Evolutionary conservation across 1,140 invertebrate species (phyloP).

Genomic region (Prorops nasuta): DNA sequence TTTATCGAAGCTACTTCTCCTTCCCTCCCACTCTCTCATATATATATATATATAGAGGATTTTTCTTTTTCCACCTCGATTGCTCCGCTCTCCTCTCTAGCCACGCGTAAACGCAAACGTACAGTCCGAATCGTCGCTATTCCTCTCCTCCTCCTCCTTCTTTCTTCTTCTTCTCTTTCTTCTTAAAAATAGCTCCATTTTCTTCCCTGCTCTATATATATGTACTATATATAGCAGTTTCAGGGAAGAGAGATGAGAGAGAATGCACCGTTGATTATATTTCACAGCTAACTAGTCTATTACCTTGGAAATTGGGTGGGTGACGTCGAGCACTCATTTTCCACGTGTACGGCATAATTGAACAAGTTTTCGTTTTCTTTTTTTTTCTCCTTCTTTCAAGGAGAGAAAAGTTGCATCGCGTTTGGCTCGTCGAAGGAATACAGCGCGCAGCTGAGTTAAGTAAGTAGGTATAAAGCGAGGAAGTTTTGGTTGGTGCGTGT

Average conservation of each 20-base stretch:
- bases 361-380: constrained; percentile 7
- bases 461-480: constrained; percentile 48
- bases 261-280: constrained; percentile 46
- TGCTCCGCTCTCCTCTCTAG: too few relatives aligned
- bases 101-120: too few relatives aligned
- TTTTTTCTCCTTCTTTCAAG: neutral
- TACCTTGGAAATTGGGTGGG: constrained; percentile 54
- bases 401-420: too few relatives aligned
- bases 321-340: constrained; percentile 39
- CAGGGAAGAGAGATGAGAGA: neutral
- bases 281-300: constrained; percentile 57
- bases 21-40: constrained; percentile 4
- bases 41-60: too few relatives aligned
- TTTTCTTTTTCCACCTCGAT: too few relatives aligned
- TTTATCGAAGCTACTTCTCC: neutral
- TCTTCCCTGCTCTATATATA: too few relatives aligned
- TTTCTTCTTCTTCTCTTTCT: constrained; percentile 4
- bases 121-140: too few relatives aligned
- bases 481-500: constrained; percentile 31
- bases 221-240: too few relatives aligned
- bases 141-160: neutral
- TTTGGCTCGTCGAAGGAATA: too few relatives aligned
- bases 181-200: constrained; percentile 4
- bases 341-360: constrained; percentile 8
- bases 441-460: constrained; percentile 43